Evolutionary conservation across 23 tunicate species (phyloP), one percentile per base, ranked within the genome.

Genomic region (Trididemnum nubilum): DNA sequence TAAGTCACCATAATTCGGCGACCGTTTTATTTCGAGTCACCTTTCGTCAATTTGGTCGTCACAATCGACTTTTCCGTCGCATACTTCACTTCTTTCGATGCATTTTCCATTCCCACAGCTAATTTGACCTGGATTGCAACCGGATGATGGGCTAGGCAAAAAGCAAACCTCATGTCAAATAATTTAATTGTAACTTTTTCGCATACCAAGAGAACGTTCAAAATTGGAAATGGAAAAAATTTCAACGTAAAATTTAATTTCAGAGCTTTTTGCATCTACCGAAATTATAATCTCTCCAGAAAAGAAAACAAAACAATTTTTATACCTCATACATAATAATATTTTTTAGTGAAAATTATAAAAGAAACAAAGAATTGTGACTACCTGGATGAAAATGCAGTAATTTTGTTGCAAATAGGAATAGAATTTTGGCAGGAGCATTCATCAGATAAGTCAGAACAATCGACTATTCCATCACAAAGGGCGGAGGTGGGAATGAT

Each of bases 21-120:
- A n/a, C n/a, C n/a, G n/a, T n/a, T n/a, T n/a, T n/a, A n/a, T n/a
- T n/a, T n/a, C 54, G 15, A 44, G 15, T 51, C 30, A 88, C 93
- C 65, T 76, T 76, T 88, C 93, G 36, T 88, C 93, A 4, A 28
- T 28, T 71, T 32, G 57, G 65, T 73, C 33, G 30, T 27, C 19
- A 50, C 93, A 88, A 23, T 88, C 83, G 31, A 21, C 35, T 26
- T 19, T 64, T 65, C 87, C 87, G 34, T 88, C 93, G 73, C 93
- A 88, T 26, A 88, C 54, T 34, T 64, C 25, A 30, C 39, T 21
- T 71, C 72, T 77, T 25, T 65, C 50, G 40, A 82, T 76, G 37
- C 93, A 88, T n/a, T 15, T 40, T 49, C 87, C 87, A 51, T 76
- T 81, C 19, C 82, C 83, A 60, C 93, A 88, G 3, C 28, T 33